Evolutionary conservation across 2,797 vertebrate species (phyloP).

Genomic region (Sus cebifrons): DNA sequence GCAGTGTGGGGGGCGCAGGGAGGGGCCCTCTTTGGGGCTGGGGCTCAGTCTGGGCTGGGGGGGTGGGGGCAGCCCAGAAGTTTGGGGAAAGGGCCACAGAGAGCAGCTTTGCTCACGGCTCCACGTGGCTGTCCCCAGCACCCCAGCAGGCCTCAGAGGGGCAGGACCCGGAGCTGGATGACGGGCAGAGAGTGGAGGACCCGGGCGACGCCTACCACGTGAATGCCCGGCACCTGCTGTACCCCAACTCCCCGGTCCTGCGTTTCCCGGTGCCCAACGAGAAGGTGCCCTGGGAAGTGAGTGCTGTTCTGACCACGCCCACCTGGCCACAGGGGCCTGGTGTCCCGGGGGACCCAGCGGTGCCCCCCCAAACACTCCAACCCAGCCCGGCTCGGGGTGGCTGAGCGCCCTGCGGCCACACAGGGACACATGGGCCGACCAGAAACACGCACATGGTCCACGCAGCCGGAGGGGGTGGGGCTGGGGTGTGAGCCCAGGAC

Average conservation of each 20-base stretch:
- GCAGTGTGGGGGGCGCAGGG: not conserved
- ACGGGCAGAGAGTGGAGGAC: constrained; percentile 80
- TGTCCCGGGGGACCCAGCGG: no score
- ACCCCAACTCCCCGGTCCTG: constrained; percentile 90
- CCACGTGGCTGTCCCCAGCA: constrained; percentile 71
- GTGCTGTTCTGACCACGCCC: not conserved
- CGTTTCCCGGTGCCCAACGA: constrained; percentile 98
- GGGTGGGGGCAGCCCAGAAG: not conserved
- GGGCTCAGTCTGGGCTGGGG: not conserved
- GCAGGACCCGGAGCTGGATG: constrained; percentile 74
- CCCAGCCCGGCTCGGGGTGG: no score
- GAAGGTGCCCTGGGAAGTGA: constrained; percentile 98
- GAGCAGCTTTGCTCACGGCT: not conserved
- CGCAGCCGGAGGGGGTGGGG: accelerated
- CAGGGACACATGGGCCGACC: not conserved
- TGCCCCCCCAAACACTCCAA: accelerated
- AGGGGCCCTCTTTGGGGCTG: not conserved
- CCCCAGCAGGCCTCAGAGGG: constrained; percentile 81
- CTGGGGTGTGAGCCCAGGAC: not conserved
- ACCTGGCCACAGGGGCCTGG: accelerated
- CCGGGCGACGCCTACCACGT: constrained; percentile 88
- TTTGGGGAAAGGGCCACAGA: not conserved
- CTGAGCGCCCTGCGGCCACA: not conserved
- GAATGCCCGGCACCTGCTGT: constrained; percentile 93
- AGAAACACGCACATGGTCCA: accelerated